Conservation (phyloP, 2,113 vertebrate species). For the Oostethus manadensis region DNA sequence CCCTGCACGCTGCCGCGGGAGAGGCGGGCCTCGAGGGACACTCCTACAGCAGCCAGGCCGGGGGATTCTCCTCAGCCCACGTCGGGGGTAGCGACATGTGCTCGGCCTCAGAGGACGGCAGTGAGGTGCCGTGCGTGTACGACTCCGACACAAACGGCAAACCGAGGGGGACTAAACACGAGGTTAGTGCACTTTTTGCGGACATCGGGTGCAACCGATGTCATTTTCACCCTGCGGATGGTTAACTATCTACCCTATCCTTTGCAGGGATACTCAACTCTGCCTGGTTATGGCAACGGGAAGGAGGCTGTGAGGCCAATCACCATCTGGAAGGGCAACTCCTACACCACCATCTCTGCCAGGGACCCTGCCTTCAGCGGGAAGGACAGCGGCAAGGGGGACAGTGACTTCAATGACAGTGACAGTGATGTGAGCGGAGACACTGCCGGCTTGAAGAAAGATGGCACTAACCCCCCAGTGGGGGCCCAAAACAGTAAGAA, state of each 20-base stretch:
- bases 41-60: constrained; percentile 80
- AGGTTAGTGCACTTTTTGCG: constrained; percentile 74
- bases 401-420: constrained; percentile 97
- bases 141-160: constrained; percentile 85
- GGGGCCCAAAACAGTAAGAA: constrained; percentile 85
- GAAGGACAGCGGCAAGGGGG: constrained; percentile 96
- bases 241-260: constrained; percentile 9
- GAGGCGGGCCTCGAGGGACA: constrained; percentile 79
- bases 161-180: constrained; percentile 72
- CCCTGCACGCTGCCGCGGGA: constrained; percentile 50
- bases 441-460: constrained; percentile 79
- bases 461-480: constrained; percentile 72
- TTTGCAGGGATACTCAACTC: constrained; percentile 77
- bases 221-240: not conserved
- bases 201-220: not conserved
- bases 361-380: constrained; percentile 91
- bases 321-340: constrained; percentile 93
- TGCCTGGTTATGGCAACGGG: constrained; percentile 76
- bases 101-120: constrained; percentile 75
- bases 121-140: constrained; percentile 78
- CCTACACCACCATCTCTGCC: constrained; percentile 88
- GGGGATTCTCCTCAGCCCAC: constrained; percentile 75
- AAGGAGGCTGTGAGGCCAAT: constrained; percentile 84
- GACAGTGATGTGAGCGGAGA: constrained; percentile 94
- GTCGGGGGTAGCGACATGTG: constrained; percentile 70